These are phyloP conservation scores for Aptenodytes patagonicus DNA, from an alignment of 2,113 vertebrate species.

Conservation along the genomic window DNA sequence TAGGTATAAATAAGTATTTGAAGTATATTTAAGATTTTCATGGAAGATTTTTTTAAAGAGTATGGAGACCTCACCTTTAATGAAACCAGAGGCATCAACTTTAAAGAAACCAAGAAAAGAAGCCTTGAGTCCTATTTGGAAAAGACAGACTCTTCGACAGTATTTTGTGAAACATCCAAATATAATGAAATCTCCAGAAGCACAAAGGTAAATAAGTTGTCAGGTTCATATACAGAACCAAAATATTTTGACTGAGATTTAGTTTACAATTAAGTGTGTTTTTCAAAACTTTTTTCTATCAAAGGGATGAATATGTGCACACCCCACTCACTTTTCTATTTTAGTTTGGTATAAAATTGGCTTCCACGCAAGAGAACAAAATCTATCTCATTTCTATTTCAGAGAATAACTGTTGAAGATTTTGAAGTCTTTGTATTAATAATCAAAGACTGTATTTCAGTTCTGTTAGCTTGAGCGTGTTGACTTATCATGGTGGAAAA, in stretches of 20 bases:
- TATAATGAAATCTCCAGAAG: neutral
- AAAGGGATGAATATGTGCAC: neutral
- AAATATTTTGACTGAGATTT: neutral
- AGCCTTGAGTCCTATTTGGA: neutral
- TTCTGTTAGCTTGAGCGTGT: neutral
- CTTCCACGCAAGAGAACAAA: neutral
- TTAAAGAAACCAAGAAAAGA: neutral
- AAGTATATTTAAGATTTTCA: neutral
- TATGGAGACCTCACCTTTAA: neutral
- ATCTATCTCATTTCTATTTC: neutral
- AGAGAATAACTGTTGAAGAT: neutral
- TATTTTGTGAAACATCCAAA: neutral
- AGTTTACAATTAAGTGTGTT: neutral
- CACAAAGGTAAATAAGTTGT: conserved; percentile 15
- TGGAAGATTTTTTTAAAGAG: neutral
- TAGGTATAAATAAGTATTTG: neutral
- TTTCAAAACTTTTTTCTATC: neutral
- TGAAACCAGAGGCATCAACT: neutral
- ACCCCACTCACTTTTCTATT: neutral
- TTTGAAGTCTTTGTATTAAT: neutral
- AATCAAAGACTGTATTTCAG: neutral
- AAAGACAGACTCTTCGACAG: neutral
- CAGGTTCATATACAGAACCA: neutral
- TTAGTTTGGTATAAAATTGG: neutral
- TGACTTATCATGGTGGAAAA: neutral